A percentile compares a stretch with the other conserved stretches of the same genome.
Conservation (phyloP, 1,140 invertebrate species). For the Myzus persicae region DNA sequence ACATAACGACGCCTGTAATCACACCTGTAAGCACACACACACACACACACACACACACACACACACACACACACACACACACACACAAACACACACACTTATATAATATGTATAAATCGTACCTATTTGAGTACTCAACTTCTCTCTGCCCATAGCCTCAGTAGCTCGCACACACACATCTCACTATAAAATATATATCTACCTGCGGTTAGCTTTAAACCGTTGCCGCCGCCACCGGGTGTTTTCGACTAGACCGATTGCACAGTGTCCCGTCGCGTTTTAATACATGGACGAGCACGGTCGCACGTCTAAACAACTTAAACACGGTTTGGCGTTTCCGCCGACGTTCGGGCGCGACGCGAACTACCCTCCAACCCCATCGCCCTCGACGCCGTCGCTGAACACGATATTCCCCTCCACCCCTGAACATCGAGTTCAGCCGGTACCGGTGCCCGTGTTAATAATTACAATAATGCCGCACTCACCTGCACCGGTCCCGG, state of each 20-base stretch:
- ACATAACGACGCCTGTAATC: too few species aligned
- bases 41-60: too few species aligned
- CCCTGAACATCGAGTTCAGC: neutral
- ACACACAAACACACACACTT: too few species aligned
- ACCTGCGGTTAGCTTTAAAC: neutral
- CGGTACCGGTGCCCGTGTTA: neutral
- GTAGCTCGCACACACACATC: neutral
- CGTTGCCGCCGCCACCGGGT: neutral
- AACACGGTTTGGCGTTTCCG: neutral
- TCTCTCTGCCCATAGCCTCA: neutral
- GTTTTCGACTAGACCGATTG: neutral
- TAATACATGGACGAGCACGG: slow-evolving; percentile 5
- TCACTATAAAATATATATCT: neutral
- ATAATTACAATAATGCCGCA: neutral
- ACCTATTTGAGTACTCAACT: neutral
- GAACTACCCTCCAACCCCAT: neutral
- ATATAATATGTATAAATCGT: too few species aligned
- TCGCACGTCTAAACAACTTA: neutral
- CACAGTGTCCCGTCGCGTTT: neutral
- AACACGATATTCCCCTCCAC: neutral
- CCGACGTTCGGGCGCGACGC: neutral
- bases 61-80: too few species aligned
- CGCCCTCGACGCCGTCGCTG: too few species aligned
- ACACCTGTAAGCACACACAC: too few species aligned
- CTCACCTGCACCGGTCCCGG: neutral